Percentiles rank a stretch among this genome's conserved stretches.
Evolutionary conservation across 30 jellyfish, hydroid and myxozoan species (phyloP).

Genomic region (Sanderia malayensis): DNA sequence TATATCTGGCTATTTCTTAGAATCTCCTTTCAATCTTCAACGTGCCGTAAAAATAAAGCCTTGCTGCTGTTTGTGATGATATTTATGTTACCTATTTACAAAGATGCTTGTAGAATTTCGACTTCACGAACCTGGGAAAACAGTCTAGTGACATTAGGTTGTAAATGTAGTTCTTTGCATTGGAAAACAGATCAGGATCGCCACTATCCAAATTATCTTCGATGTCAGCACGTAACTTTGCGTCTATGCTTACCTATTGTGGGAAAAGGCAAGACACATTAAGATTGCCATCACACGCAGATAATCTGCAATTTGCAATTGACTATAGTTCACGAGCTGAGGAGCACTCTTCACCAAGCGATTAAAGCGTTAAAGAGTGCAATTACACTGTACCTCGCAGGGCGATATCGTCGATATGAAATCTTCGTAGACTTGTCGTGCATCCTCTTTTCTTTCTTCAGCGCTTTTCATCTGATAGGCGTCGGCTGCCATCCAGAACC

Average conservation of each 20-base stretch:
- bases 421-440: conserved; percentile 74
- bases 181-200: conserved; percentile 64
- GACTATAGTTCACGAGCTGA: no score
- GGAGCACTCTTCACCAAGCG: no score
- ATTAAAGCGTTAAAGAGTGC: background rate
- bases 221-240: conserved; percentile 68
- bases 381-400: conserved; percentile 67
- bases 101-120: conserved; percentile 68
- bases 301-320: no score
- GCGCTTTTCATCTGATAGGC: conserved; percentile 45
- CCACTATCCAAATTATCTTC: conserved; percentile 76
- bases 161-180: conserved; percentile 86
- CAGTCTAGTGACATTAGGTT: conserved; percentile 87
- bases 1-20: no score
- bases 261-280: conserved; percentile 1
- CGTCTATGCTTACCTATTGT: conserved; percentile 93
- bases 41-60: no score
- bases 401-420: conserved; percentile 89
- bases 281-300: no score
- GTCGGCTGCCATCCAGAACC: conserved; percentile 95
- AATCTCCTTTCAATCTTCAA: no score
- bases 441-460: conserved; percentile 60
- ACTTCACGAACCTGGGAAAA: conserved; percentile 83
- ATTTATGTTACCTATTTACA: conserved; percentile 51
- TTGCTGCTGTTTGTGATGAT: no score